Conservation (phyloP, 2,113 vertebrate genomes). For the Ictalurus furcatus region DNA sequence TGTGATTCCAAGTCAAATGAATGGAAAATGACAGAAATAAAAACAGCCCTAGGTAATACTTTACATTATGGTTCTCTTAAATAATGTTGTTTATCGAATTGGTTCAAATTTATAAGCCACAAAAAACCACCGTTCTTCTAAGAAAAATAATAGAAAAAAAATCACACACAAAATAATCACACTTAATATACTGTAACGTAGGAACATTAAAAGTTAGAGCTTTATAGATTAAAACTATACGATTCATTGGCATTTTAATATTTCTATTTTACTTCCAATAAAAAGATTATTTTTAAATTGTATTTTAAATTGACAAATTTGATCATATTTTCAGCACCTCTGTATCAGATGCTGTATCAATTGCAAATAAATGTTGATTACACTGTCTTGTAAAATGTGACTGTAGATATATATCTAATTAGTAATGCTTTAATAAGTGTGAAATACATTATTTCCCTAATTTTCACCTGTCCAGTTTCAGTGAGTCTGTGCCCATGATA, state of each 20-base stretch:
- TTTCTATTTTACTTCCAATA: neutral
- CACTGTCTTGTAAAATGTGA: neutral
- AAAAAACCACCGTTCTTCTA: neutral
- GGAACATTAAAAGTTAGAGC: neutral
- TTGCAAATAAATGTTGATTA: neutral
- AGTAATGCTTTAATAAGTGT: neutral
- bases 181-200: neutral
- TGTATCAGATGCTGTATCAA: neutral
- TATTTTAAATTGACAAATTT: too few relatives aligned
- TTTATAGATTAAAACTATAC: neutral
- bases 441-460: neutral
- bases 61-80: neutral
- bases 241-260: neutral
- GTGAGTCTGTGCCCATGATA: neutral
- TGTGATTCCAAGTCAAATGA: neutral
- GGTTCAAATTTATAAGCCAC: neutral
- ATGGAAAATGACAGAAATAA: neutral
- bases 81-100: neutral
- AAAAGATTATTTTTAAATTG: neutral
- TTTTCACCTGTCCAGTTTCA: neutral
- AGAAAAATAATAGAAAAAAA: neutral
- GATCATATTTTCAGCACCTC: neutral
- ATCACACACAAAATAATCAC: neutral
- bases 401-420: neutral
- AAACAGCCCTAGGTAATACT: neutral